phyloP scores from a whole-genome alignment of 2,888 invertebrate genomes.

The Rhyacophila evoluta region DNA sequence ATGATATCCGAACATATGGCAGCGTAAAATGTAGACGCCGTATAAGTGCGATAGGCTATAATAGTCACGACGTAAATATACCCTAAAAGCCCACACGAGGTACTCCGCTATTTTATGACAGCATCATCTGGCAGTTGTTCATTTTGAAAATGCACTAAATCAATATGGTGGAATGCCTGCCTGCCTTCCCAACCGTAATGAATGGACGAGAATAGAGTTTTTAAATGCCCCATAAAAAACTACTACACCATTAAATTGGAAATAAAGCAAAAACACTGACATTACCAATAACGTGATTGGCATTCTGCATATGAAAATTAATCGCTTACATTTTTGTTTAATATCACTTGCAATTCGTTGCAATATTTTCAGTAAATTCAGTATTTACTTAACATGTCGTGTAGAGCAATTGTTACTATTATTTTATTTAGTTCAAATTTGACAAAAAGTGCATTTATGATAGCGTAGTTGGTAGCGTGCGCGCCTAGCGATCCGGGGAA shows the following conservation, averaged over 20 bases:
- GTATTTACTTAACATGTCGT: too few relatives aligned
- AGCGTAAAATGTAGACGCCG: not conserved
- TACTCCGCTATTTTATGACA: conserved; percentile 43
- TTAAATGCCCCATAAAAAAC: not conserved
- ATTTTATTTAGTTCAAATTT: too few relatives aligned
- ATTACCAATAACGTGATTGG: not conserved
- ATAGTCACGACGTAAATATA: conserved; percentile 39
- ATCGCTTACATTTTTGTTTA: too few relatives aligned
- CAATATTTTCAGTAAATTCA: too few relatives aligned
- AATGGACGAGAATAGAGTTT: not conserved
- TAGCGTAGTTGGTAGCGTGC: too few relatives aligned
- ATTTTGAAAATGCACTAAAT: conserved; percentile 45
- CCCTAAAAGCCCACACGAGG: conserved; percentile 47
- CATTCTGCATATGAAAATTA: not conserved
- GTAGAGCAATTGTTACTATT: too few relatives aligned
- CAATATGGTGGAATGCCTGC: conserved; percentile 36
- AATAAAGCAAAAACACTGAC: not conserved
- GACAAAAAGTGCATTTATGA: too few relatives aligned
- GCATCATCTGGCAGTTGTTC: conserved; percentile 51
- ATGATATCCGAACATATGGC: not conserved
- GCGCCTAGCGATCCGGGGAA: too few relatives aligned
- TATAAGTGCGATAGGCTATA: not conserved
- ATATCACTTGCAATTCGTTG: too few relatives aligned
- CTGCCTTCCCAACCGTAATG: not conserved
- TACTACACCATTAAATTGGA: not conserved